Evolutionary conservation across 2,888 invertebrate genomes (phyloP).

Genomic region (Allolobophora icterica): DNA sequence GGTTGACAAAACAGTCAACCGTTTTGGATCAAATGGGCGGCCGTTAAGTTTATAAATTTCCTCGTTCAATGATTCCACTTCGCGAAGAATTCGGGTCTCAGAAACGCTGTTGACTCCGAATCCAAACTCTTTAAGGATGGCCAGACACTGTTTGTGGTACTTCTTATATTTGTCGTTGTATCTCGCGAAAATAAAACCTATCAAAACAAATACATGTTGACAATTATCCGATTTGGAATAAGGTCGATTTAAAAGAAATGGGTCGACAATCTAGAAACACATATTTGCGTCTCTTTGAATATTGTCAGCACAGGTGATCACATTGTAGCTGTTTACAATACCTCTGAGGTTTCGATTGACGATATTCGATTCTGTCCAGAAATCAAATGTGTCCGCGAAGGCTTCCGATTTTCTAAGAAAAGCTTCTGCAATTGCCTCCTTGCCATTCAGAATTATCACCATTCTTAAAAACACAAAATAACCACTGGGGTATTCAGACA

Average conservation of each 20-base stretch:
- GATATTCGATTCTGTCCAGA: background rate
- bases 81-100: background rate
- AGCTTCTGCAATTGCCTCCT: background rate
- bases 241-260: no score
- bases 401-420: background rate
- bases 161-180: background rate
- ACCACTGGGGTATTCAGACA: no score
- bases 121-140: background rate
- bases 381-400: background rate
- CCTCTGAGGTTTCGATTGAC: background rate
- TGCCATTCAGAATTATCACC: background rate
- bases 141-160: background rate
- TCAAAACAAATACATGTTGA: no score
- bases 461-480: background rate
- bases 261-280: no score
- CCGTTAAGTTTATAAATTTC: background rate
- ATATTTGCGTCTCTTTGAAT: no score
- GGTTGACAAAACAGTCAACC: background rate
- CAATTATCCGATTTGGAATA: no score
- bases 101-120: background rate
- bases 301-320: no score
- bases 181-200: background rate
- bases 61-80: background rate
- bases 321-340: no score
- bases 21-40: background rate